Percentiles rank a stretch among this genome's conserved stretches.
Conservation (phyloP, 1,140 invertebrate species). For the Meloidogyne exigua region DNA sequence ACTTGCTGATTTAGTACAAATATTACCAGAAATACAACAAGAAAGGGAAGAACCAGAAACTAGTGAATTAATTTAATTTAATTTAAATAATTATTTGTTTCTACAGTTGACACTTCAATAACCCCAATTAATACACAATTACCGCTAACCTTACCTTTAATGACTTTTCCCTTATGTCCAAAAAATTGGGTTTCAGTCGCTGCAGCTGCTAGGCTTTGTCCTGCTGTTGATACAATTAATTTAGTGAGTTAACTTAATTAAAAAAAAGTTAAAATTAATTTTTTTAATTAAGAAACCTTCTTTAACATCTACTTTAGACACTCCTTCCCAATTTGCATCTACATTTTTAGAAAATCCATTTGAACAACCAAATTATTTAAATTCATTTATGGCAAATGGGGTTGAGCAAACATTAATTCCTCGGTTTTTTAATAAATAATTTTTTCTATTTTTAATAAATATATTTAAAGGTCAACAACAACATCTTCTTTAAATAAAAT, state of each 20-base stretch:
- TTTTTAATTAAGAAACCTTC: background rate
- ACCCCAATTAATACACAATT: background rate
- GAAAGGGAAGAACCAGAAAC: background rate
- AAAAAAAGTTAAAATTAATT: background rate
- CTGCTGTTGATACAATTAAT: background rate
- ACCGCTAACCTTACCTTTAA: background rate
- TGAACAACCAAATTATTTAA: conserved; percentile 2
- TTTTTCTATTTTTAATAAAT: too few species aligned
- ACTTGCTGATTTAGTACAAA: conserved; percentile 1
- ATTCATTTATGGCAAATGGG: background rate
- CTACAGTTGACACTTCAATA: background rate
- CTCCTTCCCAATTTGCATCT: background rate
- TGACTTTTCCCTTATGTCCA: background rate
- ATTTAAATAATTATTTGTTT: background rate
- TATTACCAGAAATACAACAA: background rate
- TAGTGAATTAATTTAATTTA: background rate
- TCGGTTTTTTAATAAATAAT: background rate
- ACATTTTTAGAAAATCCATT: background rate
- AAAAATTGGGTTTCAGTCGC: background rate
- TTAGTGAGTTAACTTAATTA: background rate
- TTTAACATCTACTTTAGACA: background rate
- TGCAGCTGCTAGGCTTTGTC: background rate
- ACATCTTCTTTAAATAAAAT: background rate
- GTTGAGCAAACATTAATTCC: background rate
- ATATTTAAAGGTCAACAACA: background rate